Base-by-base conservation (phyloP, 2,113 vertebrate species). In the Oncorhynchus kisutch region DNA sequence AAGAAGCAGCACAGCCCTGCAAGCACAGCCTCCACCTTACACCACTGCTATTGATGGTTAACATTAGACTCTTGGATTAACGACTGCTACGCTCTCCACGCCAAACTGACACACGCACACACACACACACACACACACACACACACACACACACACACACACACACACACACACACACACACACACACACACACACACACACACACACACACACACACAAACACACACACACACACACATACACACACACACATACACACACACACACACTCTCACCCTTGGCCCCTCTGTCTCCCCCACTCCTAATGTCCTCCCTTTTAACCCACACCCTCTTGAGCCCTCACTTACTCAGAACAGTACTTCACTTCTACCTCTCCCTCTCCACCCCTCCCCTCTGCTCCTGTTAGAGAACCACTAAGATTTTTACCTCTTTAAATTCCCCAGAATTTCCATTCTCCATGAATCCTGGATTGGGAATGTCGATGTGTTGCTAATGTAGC, bases 21-120 rank as follows among this genome's bases (percentile, higher is more conserved):
- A 73, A 77, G 73, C 76, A 71, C 64, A 31, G 72, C 76, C 77
- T 84, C 74, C 78, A 79, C 82, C 84, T 84, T 9, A 34, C 69
- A 24, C 73, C 49, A 22, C 31, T 13, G 51, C 77, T 84, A 84
- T 77, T 80, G 73, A 82, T 81, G 80, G 76, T 73, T 77, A 82
- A 82, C 67, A 70, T 79, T 79, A 75, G 82, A 82, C 34, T 39
- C 34, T 39, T 9, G 34, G 7, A 39, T 39, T 9, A 39, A 34
- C 34, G 34, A 9, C 59, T 62, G n/a, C 25, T 75, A 66, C 78
- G 2, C 71, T 71, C 76, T 31, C 22, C 54, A n/a, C n/a, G 5
- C 16, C 22, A 24, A 25, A 18, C 71, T 57, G 14, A 72, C 31
- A 27, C 71, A 71, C 25, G 60, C 62, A 25, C 29, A 62, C 59